These are phyloP conservation scores for Pseudolaguvia tuberculata DNA, from an alignment of 2,113 vertebrate species.

Conservation along the genomic window DNA sequence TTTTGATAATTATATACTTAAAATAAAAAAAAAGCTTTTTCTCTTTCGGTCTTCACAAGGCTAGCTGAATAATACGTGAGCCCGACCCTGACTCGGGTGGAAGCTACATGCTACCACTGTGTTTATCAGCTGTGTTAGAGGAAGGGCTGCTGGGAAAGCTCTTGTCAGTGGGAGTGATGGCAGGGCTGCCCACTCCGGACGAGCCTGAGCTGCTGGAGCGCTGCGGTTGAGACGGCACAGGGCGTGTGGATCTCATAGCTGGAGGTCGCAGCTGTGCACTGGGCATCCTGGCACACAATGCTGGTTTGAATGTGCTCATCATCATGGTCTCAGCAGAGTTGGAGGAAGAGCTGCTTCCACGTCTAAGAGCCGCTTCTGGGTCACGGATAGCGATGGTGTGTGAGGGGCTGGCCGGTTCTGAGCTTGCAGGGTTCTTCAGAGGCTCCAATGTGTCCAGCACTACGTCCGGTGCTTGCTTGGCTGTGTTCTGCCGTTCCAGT, in stretches of 20 bases:
- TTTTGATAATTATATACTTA: background rate
- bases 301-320: slow-evolving; percentile 96
- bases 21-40: background rate
- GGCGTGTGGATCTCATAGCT: slow-evolving; percentile 75
- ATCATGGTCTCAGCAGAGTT: slow-evolving; percentile 67
- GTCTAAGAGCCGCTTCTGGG: slow-evolving; percentile 89
- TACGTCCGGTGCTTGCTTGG: slow-evolving; percentile 92
- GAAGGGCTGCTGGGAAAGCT: slow-evolving; percentile 77
- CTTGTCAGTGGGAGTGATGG: slow-evolving; percentile 92
- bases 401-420: slow-evolving; percentile 88
- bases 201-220: slow-evolving; percentile 95
- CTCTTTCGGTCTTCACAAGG: slow-evolving; percentile 13
- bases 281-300: slow-evolving; percentile 82
- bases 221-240: slow-evolving; percentile 76
- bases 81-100: background rate
- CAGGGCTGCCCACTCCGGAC: slow-evolving; percentile 88
- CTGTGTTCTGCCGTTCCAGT: slow-evolving; percentile 91
- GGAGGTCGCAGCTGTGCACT: slow-evolving; percentile 89
- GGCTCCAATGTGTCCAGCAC: slow-evolving; percentile 96
- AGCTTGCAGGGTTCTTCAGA: slow-evolving; percentile 85
- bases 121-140: slow-evolving; percentile 71
- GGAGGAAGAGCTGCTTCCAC: slow-evolving; percentile 88
- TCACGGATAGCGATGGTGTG: slow-evolving; percentile 97
- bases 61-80: background rate
- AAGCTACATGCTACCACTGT: slow-evolving; percentile 81